Conservation (phyloP, 2,888 invertebrate genomes). For the Marronus borbonicus region DNA sequence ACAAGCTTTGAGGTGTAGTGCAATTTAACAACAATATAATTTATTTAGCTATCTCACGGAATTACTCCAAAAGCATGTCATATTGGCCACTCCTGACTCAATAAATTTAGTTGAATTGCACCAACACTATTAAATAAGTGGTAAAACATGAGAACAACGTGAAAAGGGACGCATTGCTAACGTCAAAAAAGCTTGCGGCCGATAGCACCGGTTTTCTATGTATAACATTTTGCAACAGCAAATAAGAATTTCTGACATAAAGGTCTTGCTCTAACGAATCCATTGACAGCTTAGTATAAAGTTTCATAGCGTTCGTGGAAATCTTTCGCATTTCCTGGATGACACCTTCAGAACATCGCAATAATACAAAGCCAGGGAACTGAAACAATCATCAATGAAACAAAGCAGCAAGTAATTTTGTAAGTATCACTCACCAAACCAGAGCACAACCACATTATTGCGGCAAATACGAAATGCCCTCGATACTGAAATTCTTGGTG, state of each 20-base stretch:
- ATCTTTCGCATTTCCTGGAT: slow-evolving; percentile 10
- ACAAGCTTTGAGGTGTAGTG: too few relatives aligned
- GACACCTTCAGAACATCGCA: slow-evolving; percentile 16
- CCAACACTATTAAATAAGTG: slow-evolving; percentile 28
- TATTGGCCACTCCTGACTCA: too few relatives aligned
- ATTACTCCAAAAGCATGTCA: too few relatives aligned
- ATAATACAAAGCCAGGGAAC: slow-evolving; percentile 20
- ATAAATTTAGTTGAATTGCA: slow-evolving; percentile 33
- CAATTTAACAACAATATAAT: too few relatives aligned
- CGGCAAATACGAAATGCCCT: not conserved
- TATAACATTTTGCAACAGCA: slow-evolving; percentile 25
- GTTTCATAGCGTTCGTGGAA: not conserved
- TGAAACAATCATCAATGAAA: not conserved
- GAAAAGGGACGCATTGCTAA: slow-evolving; percentile 29
- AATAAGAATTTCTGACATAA: slow-evolving; percentile 4
- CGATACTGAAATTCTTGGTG: not conserved
- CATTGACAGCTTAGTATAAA: slow-evolving; percentile 17
- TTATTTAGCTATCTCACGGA: too few relatives aligned
- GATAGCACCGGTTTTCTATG: slow-evolving; percentile 22
- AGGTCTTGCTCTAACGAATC: not conserved
- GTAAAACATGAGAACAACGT: slow-evolving; percentile 22
- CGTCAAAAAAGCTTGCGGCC: slow-evolving; percentile 26
- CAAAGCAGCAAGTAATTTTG: too few relatives aligned
- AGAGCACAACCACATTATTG: not conserved
- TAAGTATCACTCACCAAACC: not conserved